Evolutionary conservation across 2,888 invertebrate species (phyloP).

Genomic region (Zeuzera pyrina): DNA sequence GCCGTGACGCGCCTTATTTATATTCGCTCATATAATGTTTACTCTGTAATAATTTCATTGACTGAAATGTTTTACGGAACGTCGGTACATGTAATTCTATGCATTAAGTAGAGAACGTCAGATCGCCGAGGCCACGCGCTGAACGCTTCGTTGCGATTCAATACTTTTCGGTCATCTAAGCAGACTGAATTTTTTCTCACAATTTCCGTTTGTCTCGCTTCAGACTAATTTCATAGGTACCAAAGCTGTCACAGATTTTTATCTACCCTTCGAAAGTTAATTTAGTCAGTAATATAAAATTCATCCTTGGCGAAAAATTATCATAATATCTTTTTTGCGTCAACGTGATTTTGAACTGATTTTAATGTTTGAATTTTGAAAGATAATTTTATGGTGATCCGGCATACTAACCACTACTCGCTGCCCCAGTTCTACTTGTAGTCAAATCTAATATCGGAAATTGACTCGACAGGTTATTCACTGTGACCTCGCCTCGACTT

Average conservation of each 20-base stretch:
- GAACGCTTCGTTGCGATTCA: conserved; percentile 6
- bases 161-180: conserved; percentile 9
- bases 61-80: conserved; percentile 47
- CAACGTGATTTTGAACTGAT: no score
- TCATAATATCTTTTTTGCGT: no score
- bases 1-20: conserved; percentile 52
- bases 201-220: conserved; percentile 1
- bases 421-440: conserved; percentile 33
- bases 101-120: conserved; percentile 9
- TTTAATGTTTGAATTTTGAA: no score
- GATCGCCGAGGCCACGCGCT: conserved; percentile 6
- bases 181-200: conserved; percentile 7
- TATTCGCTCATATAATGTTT: conserved; percentile 54
- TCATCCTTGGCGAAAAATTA: neutral
- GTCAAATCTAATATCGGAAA: conserved; percentile 63
- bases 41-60: conserved; percentile 61
- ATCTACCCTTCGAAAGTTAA: neutral
- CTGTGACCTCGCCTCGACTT: conserved; percentile 37
- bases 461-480: conserved; percentile 52
- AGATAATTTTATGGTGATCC: neutral
- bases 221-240: neutral
- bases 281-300: neutral
- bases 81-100: conserved; percentile 15
- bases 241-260: neutral
- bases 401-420: no score